Evolutionary conservation across 2,113 vertebrate genomes (phyloP), one percentile per base, ranked within the genome.

Genomic region (Hemiscyllium ocellatum): DNA sequence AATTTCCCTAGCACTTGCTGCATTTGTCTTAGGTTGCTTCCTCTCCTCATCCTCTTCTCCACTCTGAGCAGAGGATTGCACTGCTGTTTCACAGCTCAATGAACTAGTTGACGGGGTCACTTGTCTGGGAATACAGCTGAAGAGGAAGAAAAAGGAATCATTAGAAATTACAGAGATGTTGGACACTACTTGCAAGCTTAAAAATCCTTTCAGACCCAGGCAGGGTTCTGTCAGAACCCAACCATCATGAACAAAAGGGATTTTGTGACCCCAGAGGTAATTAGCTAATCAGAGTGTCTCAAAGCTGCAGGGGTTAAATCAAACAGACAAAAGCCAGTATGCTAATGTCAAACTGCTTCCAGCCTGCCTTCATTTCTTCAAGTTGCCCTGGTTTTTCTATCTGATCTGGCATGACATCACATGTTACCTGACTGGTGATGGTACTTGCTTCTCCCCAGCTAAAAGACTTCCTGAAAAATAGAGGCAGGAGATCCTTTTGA

Each of bases 21-120:
- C 97, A 96, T 97, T 97, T 97, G 97, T 97, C 97, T 96, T 15
- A 4, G 22, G 13, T 13, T 72, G 96, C 96, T 96, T 96, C 97
- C 97, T 96, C 96, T 96, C 97, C 97, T 96, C 97, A 97, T 97
- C 97, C 96, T 97, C 96, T 96, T 96, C 95, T 96, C 96, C 96
- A 96, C 96, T 96, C 97, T 96, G 97, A 94, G 96, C 96, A 72
- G 97, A 97, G 97, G 97, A 96, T 96, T 97, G 97, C 97, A 98
- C 97, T 96, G 97, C 97, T 96, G 97, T 97, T 98, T 98, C 98
- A 97, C 97, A 98, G 98, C 97, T 97, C 97, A 97, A 96, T 97
- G 97, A 98, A 97, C 97, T 97, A 97, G 97, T 97, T 97, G 97
- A 98, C 97, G 96, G 97, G 97, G 97, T 98, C 97, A 96, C 96